Evolutionary conservation across 1,140 invertebrate genomes (phyloP).

Genomic region (Eriocheir sinensis): DNA sequence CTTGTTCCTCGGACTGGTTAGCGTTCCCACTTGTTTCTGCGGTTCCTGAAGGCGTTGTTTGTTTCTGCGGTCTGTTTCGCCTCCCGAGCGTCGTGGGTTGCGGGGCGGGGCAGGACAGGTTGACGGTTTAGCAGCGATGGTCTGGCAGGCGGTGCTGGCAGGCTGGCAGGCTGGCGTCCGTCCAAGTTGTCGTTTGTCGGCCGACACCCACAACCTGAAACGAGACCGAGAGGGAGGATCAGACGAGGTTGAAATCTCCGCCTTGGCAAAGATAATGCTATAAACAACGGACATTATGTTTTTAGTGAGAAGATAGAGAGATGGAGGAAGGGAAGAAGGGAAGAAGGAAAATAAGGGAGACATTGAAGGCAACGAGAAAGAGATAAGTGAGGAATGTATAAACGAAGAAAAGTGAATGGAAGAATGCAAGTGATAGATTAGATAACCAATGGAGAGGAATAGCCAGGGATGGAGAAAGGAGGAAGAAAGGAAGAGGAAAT

Average conservation of each 20-base stretch:
- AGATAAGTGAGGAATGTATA: too few species aligned
- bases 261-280: not conserved
- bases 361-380: too few species aligned
- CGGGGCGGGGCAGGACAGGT: not conserved
- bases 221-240: not conserved
- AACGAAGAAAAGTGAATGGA: too few species aligned
- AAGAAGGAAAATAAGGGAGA: too few species aligned
- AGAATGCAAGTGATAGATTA: too few species aligned
- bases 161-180: not conserved
- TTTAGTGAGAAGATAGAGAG: too few species aligned
- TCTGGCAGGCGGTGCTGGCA: not conserved
- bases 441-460: too few species aligned
- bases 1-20: not conserved
- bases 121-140: not conserved
- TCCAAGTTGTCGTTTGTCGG: not conserved
- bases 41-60: not conserved
- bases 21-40: not conserved
- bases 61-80: not conserved
- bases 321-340: too few species aligned
- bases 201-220: not conserved
- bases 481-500: too few species aligned
- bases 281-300: too few species aligned
- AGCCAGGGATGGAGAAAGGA: too few species aligned
- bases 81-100: not conserved
- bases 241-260: not conserved